Evolutionary conservation across 2,888 invertebrate genomes (phyloP).

Genomic region (Cistogaster globosa): DNA sequence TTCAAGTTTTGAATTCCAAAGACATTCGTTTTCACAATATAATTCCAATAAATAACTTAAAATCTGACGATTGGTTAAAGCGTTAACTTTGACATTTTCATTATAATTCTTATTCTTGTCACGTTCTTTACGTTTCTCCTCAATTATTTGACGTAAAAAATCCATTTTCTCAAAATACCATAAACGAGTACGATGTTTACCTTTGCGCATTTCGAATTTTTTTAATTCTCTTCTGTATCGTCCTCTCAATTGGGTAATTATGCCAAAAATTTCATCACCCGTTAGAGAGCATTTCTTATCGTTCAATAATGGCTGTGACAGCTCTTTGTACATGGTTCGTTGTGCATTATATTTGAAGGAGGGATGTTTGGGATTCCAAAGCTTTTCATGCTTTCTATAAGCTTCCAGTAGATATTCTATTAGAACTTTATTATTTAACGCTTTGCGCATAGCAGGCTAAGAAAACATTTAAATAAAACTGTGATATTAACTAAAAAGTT

Average conservation of each 20-base stretch:
- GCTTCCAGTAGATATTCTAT: slow-evolving; percentile 75
- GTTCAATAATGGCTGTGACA: slow-evolving; percentile 75
- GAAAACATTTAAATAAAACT: slow-evolving; percentile 33
- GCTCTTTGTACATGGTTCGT: slow-evolving; percentile 75
- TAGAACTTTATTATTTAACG: slow-evolving; percentile 73
- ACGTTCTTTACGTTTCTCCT: slow-evolving; percentile 73
- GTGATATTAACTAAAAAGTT: slow-evolving; percentile 31
- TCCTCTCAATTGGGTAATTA: slow-evolving; percentile 76
- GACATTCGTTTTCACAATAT: slow-evolving; percentile 74
- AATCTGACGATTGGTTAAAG: slow-evolving; percentile 74
- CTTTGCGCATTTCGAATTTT: slow-evolving; percentile 75
- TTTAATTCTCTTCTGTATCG: slow-evolving; percentile 77
- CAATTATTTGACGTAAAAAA: slow-evolving; percentile 76
- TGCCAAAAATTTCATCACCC: slow-evolving; percentile 76
- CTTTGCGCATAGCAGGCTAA: slow-evolving; percentile 65
- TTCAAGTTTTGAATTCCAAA: slow-evolving; percentile 78
- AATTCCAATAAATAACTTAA: slow-evolving; percentile 76
- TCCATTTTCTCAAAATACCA: slow-evolving; percentile 79
- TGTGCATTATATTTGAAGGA: slow-evolving; percentile 79
- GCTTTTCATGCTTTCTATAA: slow-evolving; percentile 76
- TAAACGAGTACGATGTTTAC: slow-evolving; percentile 76
- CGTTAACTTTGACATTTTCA: neutral
- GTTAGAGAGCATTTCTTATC: slow-evolving; percentile 74
- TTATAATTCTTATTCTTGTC: neutral
- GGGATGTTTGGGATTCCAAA: slow-evolving; percentile 79